A percentile compares a stretch with the other conserved stretches of the same genome.
These are phyloP conservation scores for Eupeodes latifasciatus DNA, from an alignment of 2,888 invertebrate genomes.

Conservation along the genomic window DNA sequence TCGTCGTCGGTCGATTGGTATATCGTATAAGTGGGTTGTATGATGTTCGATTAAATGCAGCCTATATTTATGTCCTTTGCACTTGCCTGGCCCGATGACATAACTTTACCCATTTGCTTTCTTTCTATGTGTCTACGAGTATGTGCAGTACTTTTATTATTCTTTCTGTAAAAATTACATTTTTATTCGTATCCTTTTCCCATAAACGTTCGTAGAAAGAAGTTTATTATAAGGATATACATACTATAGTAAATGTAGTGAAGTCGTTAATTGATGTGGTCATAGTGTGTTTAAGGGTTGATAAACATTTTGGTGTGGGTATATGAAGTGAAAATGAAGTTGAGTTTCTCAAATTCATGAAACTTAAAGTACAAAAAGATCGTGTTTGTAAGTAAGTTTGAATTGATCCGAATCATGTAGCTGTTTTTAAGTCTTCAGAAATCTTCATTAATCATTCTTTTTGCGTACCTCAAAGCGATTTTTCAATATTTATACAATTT, in stretches of 20 bases:
- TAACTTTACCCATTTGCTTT: conserved; percentile 22
- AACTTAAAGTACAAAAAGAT: neutral
- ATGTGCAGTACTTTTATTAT: conserved; percentile 6
- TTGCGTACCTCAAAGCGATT: no score
- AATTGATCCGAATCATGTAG: no score
- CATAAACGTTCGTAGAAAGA: neutral
- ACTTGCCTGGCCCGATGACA: conserved; percentile 34
- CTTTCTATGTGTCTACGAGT: neutral
- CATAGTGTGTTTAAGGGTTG: neutral
- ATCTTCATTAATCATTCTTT: no score
- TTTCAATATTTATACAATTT: no score
- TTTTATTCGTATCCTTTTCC: conserved; percentile 13
- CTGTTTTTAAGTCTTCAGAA: no score
- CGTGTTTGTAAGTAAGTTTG: no score
- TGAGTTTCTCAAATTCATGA: neutral
- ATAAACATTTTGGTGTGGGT: neutral
- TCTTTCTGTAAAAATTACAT: conserved; percentile 14
- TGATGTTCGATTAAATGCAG: conserved; percentile 43
- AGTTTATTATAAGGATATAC: conserved; percentile 1
- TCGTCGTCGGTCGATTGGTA: neutral
- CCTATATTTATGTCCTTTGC: conserved; percentile 50
- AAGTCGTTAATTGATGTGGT: neutral
- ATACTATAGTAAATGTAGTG: neutral
- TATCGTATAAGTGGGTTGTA: neutral
- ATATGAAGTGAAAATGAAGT: neutral